Evolutionary conservation across 2,113 vertebrate genomes (phyloP).

Genomic region (Gobiocypris rarus): DNA sequence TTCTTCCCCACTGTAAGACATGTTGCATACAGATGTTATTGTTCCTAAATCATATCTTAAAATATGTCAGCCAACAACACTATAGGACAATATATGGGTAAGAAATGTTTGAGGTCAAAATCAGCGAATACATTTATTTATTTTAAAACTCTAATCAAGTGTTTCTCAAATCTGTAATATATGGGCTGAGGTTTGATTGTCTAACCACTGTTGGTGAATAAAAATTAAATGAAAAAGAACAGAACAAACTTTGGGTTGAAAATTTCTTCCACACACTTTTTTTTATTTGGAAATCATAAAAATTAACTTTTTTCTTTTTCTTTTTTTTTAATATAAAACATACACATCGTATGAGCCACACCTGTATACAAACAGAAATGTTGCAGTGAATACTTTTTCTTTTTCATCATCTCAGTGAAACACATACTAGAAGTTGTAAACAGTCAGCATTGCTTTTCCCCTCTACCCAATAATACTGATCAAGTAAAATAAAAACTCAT

Average conservation of each 20-base stretch:
- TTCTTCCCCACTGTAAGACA: no score
- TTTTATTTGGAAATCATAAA: slow-evolving; percentile 87
- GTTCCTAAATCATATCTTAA: slow-evolving; percentile 36
- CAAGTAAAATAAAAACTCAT: slow-evolving; percentile 67
- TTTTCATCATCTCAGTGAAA: slow-evolving; percentile 75
- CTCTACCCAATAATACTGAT: slow-evolving; percentile 74
- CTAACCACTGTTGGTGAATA: neutral
- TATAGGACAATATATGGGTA: neutral
- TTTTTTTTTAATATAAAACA: slow-evolving; percentile 78
- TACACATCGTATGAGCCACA: slow-evolving; percentile 84
- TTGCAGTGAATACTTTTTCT: slow-evolving; percentile 76
- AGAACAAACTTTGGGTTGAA: neutral
- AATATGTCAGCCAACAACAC: neutral
- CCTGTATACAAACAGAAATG: slow-evolving; percentile 82
- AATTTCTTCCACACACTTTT: slow-evolving; percentile 79
- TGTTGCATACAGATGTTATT: slow-evolving; percentile 72
- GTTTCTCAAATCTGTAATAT: neutral
- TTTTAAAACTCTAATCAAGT: neutral
- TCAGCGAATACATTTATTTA: neutral
- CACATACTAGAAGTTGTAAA: slow-evolving; percentile 78
- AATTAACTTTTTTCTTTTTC: slow-evolving; percentile 72
- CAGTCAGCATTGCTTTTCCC: slow-evolving; percentile 73
- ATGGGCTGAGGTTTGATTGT: neutral
- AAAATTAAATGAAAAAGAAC: neutral
- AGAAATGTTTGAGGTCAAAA: neutral